phyloP scores from a whole-genome alignment of 2,888 invertebrate genomes.

The Ypsolopha sequella region DNA sequence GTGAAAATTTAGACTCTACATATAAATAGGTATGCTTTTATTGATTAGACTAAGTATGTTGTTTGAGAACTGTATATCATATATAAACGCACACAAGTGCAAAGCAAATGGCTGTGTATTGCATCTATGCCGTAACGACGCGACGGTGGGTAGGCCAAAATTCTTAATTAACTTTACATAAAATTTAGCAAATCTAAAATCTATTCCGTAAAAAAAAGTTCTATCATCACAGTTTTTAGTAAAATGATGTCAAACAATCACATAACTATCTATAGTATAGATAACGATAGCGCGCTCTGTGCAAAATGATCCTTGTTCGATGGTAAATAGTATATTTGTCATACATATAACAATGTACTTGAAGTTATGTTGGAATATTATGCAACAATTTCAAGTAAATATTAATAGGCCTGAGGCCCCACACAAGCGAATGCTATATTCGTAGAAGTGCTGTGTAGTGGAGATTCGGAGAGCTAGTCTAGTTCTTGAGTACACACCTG shows the following conservation, averaged over 20 bases:
- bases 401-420: slow-evolving; percentile 5
- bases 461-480: slow-evolving; percentile 21
- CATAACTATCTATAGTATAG: slow-evolving; percentile 19
- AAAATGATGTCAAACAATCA: slow-evolving; percentile 42
- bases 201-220: slow-evolving; percentile 19
- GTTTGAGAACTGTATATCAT: too few relatives aligned
- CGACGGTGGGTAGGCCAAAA: slow-evolving; percentile 50
- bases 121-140: neutral
- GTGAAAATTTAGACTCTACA: too few relatives aligned
- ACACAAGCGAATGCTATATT: slow-evolving; percentile 14
- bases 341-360: neutral
- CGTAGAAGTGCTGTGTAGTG: neutral
- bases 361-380: neutral
- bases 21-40: neutral
- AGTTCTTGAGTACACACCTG: slow-evolving; percentile 70
- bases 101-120: slow-evolving; percentile 4
- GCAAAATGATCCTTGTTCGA: neutral
- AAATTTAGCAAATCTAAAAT: slow-evolving; percentile 36
- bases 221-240: slow-evolving; percentile 62
- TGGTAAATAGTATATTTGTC: neutral
- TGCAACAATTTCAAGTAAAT: neutral
- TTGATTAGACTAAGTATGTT: neutral
- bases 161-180: slow-evolving; percentile 23
- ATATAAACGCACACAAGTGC: too few relatives aligned
- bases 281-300: neutral